Base-by-base conservation (phyloP, 2,888 invertebrate species). In the Agriopis aurantiaria region DNA sequence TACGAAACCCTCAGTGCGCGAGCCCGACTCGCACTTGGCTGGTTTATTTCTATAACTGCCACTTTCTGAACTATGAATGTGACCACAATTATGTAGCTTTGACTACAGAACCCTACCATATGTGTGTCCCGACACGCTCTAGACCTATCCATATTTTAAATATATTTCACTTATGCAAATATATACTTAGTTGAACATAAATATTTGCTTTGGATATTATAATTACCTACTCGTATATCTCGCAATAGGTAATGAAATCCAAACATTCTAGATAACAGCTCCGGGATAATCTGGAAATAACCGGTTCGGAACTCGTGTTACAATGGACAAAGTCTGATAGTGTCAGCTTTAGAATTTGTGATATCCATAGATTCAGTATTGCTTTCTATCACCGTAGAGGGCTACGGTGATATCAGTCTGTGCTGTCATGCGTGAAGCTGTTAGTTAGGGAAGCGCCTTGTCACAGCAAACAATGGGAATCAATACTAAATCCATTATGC, bases 301-400 rank as follows among this genome's bases (percentile, higher is more conserved):
- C 64, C 43, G 51, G 69, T 58, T 66, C 61, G 5, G 12, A 40
- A 63, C 69, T 55, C 72, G 74, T 65, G 69, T 67, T 58, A 41
- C 59, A 41, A 57, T 40, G 74, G 33, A 67, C 74, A 71, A 74
- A 72, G 74, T 76, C 71, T 74, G 75, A 74, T 74, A 64, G 41
- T 33, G 59, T 49, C 48, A 23, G 52, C n/a, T 14, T 59, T 64
- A 51, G 45, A 67, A 56, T 67, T 64, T 41, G 46, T 68, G 55
- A 33, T n/a, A n/a, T n/a, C n/a, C n/a, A n/a, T n/a, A n/a, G n/a
- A n/a, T n/a, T n/a, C n/a, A n/a, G n/a, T n/a, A n/a, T n/a, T n/a
- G n/a, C n/a, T n/a, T n/a, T n/a, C n/a, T n/a, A n/a, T n/a, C n/a
- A n/a, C n/a, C n/a, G n/a, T n/a, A n/a, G n/a, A n/a, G n/a, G n/a